Conservation (phyloP, 1,140 invertebrate species). For the Sesamia nonagrioides region DNA sequence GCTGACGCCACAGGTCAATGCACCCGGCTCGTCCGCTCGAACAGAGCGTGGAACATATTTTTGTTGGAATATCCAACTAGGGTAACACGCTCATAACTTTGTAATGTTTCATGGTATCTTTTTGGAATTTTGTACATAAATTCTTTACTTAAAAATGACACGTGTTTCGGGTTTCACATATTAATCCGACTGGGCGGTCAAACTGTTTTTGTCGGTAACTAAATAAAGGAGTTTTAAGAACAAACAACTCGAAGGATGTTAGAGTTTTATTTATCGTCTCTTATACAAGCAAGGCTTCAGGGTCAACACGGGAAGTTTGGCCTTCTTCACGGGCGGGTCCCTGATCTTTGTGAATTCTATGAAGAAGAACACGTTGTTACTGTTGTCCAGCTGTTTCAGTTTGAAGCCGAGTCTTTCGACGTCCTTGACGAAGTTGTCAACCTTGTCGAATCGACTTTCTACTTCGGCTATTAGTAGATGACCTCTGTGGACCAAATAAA, state of each 20-base stretch:
- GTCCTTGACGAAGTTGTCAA: slow-evolving; percentile 89
- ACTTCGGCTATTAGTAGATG: slow-evolving; percentile 94
- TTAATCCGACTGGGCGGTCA: no score
- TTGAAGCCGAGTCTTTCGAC: slow-evolving; percentile 92
- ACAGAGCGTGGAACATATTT: no score
- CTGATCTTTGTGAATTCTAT: slow-evolving; percentile 92
- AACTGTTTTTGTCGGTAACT: no score
- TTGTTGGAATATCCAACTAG: no score
- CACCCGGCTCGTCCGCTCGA: no score
- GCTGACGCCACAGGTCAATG: no score
- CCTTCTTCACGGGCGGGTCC: slow-evolving; percentile 86
- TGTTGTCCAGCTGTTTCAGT: slow-evolving; percentile 89
- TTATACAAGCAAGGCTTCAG: slow-evolving; percentile 95
- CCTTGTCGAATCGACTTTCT: slow-evolving; percentile 91
- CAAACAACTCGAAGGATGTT: background rate
- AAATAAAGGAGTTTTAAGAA: no score
- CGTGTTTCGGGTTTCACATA: no score
- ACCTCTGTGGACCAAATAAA: slow-evolving; percentile 89
- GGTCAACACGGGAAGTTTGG: slow-evolving; percentile 88
- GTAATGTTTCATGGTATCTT: no score
- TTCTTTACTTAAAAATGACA: no score
- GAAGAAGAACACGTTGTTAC: slow-evolving; percentile 92
- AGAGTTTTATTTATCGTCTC: slow-evolving; percentile 89
- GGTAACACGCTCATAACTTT: no score
- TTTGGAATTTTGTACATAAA: no score